Conservation (phyloP, 2,113 vertebrate species). For the Cisticola juncidis region DNA sequence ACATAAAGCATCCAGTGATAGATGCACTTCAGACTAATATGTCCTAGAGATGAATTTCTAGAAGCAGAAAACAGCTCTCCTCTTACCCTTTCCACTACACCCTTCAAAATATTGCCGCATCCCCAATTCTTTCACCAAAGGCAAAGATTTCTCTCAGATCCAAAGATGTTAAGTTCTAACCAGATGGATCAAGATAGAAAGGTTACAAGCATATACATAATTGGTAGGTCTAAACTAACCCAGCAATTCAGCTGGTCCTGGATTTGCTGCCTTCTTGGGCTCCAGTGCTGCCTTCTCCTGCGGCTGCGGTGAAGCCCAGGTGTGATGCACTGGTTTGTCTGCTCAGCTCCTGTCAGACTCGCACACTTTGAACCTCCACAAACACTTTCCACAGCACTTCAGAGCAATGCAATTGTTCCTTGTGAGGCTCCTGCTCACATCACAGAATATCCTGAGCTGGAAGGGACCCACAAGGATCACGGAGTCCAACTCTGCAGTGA, state of each 20-base stretch:
- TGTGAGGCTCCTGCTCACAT: not conserved
- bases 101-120: not conserved
- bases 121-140: not conserved
- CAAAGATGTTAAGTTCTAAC: not conserved
- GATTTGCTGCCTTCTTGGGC: not conserved
- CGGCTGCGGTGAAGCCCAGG: not conserved
- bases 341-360: not conserved
- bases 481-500: not conserved
- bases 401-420: not conserved
- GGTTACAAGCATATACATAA: not conserved
- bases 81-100: not conserved
- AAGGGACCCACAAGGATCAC: not conserved
- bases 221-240: not conserved
- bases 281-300: not conserved
- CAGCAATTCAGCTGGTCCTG: not conserved
- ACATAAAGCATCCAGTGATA: constrained; percentile 40
- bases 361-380: not conserved
- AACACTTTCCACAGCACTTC: not conserved
- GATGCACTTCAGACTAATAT: constrained; percentile 15
- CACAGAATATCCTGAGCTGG: not conserved
- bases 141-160: not conserved
- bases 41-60: not conserved
- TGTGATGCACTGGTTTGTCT: not conserved
- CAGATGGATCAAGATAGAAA: not conserved
- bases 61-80: not conserved